Percentiles rank a stretch among this genome's conserved stretches.
Conservation (phyloP, 1,140 invertebrate genomes). For the Zaprionus gabonicus region DNA sequence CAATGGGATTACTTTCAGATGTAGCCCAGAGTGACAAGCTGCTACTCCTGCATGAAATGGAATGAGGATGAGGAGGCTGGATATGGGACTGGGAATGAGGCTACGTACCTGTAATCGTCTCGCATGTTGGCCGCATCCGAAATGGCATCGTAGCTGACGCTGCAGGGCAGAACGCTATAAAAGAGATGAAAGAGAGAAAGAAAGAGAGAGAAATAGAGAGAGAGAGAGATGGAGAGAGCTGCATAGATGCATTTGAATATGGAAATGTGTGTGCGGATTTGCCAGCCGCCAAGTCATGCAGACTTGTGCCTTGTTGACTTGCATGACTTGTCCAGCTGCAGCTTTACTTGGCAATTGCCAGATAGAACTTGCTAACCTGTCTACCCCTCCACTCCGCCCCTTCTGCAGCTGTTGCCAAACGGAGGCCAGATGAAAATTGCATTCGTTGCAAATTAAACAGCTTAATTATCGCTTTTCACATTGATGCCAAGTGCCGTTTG, state of each 20-base stretch:
- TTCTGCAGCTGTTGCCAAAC: constrained; percentile 16
- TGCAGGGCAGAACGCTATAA: constrained; percentile 87
- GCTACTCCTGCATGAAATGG: background rate
- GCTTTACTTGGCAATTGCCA: constrained; percentile 9
- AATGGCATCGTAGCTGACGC: constrained; percentile 86
- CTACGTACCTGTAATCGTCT: constrained; percentile 84
- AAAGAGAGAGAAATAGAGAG: background rate
- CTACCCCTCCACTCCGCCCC: background rate
- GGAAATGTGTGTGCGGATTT: constrained; percentile 29
- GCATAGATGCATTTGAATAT: constrained; percentile 24
- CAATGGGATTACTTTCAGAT: constrained; percentile 9
- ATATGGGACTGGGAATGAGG: background rate
- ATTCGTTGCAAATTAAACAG: constrained; percentile 66
- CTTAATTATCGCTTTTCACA: constrained; percentile 54
- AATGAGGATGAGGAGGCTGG: background rate
- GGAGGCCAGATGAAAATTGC: constrained; percentile 49
- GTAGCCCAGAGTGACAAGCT: background rate
- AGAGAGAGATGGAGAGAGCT: background rate
- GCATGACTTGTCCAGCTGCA: background rate
- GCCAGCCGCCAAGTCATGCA: constrained; percentile 24
- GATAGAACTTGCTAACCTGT: background rate
- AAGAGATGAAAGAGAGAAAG: constrained; percentile 7
- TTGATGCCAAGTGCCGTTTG: constrained; percentile 14
- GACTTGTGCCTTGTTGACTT: constrained; percentile 16
- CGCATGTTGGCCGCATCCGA: constrained; percentile 81